Evolutionary conservation across 2,797 vertebrate species (phyloP).

Genomic region (Gymnodraco acuticeps): DNA sequence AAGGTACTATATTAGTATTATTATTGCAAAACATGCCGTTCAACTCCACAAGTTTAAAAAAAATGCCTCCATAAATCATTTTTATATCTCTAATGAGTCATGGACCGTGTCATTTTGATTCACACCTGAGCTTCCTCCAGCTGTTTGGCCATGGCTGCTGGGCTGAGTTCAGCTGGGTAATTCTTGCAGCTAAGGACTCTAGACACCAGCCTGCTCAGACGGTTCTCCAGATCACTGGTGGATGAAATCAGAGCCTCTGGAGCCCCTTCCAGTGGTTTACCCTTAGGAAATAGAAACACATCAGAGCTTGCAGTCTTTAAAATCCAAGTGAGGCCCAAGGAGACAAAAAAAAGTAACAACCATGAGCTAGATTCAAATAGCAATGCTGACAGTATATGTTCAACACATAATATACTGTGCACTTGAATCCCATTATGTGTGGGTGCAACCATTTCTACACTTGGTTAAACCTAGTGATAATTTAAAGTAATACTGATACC

Average conservation of each 20-base stretch:
- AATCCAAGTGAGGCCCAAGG: background rate
- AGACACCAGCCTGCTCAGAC: conserved; percentile 81
- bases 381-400: background rate
- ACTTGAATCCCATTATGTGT: background rate
- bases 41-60: conserved; percentile 7
- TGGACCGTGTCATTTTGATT: background rate
- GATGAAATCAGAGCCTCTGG: conserved; percentile 61
- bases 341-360: background rate
- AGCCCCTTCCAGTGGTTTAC: conserved; percentile 52
- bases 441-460: background rate
- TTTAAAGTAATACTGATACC: conserved; percentile 60
- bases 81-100: background rate
- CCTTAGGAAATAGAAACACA: conserved; percentile 58
- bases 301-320: background rate
- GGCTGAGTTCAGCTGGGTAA: conserved; percentile 84
- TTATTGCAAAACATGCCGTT: background rate
- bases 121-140: conserved; percentile 91
- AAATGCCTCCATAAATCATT: background rate
- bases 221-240: conserved; percentile 75
- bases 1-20: background rate
- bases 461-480: background rate
- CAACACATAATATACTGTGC: background rate
- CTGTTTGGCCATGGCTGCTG: conserved; percentile 86
- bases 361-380: background rate
- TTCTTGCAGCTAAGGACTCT: conserved; percentile 86